These are phyloP conservation scores for Catocala nupta DNA, from an alignment of 2,888 invertebrate species.

Conservation along the genomic window DNA sequence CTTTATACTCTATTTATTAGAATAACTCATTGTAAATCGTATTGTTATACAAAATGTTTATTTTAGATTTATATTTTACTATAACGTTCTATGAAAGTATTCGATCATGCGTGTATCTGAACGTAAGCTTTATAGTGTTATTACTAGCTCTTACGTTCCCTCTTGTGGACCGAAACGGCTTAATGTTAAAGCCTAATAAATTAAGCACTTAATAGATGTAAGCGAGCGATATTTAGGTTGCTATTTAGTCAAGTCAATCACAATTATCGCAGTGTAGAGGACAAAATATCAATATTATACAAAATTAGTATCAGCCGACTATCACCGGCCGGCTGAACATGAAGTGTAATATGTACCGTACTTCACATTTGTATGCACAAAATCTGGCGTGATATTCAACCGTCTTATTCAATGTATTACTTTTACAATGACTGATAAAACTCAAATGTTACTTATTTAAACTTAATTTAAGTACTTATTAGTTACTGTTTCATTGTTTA, in stretches of 20 bases:
- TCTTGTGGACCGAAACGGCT: constrained; percentile 75
- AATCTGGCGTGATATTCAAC: too few species aligned
- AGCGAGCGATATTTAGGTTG: constrained; percentile 72
- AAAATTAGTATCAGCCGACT: background rate
- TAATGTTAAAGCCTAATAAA: constrained; percentile 68
- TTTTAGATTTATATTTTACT: constrained; percentile 19
- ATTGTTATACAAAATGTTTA: constrained; percentile 41
- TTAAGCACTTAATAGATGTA: constrained; percentile 73
- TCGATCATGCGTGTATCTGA: constrained; percentile 53
- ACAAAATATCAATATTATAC: constrained; percentile 21
- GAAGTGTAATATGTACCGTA: background rate
- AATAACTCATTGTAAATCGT: constrained; percentile 33
- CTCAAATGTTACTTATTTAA: constrained; percentile 14
- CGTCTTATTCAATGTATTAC: too few species aligned
- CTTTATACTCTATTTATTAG: constrained; percentile 41
- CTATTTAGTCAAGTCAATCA: constrained; percentile 65
- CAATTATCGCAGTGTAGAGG: constrained; percentile 45
- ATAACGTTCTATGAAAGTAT: constrained; percentile 8
- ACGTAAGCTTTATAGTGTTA: constrained; percentile 60
- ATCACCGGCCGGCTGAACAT: background rate
- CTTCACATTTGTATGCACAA: too few species aligned
- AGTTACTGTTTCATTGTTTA: background rate
- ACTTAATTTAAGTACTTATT: constrained; percentile 3
- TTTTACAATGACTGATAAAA: constrained; percentile 9
- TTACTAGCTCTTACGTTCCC: constrained; percentile 64